These are phyloP conservation scores for Plumapathes pennacea DNA, from an alignment of 92 coral and sea anemone genomes.

Conservation along the genomic window DNA sequence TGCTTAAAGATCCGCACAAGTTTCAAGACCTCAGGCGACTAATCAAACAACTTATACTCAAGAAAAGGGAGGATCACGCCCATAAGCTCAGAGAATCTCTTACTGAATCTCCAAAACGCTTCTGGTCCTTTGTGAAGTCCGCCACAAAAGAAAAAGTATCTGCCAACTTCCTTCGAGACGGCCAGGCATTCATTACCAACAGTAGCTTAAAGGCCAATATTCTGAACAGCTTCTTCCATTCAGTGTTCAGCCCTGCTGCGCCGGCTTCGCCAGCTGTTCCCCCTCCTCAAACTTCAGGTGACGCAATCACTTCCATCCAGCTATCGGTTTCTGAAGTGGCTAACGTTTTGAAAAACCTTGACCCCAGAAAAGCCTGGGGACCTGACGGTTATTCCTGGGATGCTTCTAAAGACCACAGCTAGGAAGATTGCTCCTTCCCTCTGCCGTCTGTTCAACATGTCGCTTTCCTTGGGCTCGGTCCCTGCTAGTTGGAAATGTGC, in stretches of 20 bases:
- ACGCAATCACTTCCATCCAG: slow-evolving; percentile 1
- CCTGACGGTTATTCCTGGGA: slow-evolving; percentile 52
- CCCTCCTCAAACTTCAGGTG: not conserved
- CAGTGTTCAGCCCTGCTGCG: slow-evolving; percentile 28
- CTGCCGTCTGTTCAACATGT: slow-evolving; percentile 40
- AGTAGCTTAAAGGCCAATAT: slow-evolving; percentile 4
- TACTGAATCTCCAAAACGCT: slow-evolving; percentile 38
- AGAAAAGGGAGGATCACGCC: slow-evolving; percentile 34
- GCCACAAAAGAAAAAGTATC: slow-evolving; percentile 3
- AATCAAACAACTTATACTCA: slow-evolving; percentile 16
- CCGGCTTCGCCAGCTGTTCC: not conserved
- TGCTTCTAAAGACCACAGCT: slow-evolving; percentile 36
- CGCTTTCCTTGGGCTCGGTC: slow-evolving; percentile 36
- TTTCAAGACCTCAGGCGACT: slow-evolving; percentile 20
- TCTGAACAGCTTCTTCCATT: slow-evolving; percentile 42
- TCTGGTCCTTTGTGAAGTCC: slow-evolving; percentile 38
- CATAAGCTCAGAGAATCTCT: slow-evolving; percentile 21
- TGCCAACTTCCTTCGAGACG: slow-evolving; percentile 29
- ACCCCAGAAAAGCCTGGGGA: slow-evolving; percentile 62
- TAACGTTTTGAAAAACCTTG: slow-evolving; percentile 7
- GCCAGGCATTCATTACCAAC: slow-evolving; percentile 13
- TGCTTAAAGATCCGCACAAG: not conserved
- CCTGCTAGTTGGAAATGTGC: slow-evolving; percentile 50
- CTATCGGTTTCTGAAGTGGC: slow-evolving; percentile 25
- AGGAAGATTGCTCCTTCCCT: slow-evolving; percentile 25